These are phyloP conservation scores for Hypomecis punctinalis DNA, from an alignment of 2,888 invertebrate genomes.

Conservation along the genomic window DNA sequence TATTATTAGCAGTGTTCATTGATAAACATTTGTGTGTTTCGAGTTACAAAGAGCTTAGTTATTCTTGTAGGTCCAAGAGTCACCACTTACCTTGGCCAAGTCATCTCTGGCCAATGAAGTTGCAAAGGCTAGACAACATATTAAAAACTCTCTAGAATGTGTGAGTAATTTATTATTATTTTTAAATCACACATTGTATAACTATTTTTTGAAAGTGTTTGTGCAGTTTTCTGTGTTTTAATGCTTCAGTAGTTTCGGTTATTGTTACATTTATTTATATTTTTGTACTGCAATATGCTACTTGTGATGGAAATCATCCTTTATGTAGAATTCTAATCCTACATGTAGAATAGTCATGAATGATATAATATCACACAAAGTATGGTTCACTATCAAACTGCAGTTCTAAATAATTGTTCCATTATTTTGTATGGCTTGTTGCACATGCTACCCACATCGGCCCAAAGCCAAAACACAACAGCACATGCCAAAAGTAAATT, in stretches of 20 bases:
- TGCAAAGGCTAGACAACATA: conserved; percentile 94
- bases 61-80: conserved; percentile 68
- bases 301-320: background rate
- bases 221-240: conserved; percentile 8
- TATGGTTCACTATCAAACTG: too few species aligned
- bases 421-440: too few species aligned
- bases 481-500: too few species aligned
- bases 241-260: conserved; percentile 11
- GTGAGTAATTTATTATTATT: conserved; percentile 79
- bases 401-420: too few species aligned
- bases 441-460: too few species aligned
- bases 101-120: conserved; percentile 92
- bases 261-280: background rate
- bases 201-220: conserved; percentile 14
- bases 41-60: conserved; percentile 36
- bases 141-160: conserved; percentile 90
- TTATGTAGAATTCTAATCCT: too few species aligned
- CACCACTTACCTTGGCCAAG: conserved; percentile 70
- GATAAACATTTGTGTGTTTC: background rate
- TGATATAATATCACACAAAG: too few species aligned
- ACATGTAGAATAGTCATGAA: too few species aligned
- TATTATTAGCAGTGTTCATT: background rate
- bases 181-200: conserved; percentile 22
- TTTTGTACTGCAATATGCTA: conserved; percentile 2
- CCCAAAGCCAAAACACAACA: too few species aligned